These are phyloP conservation scores for Denticeps clupeoides DNA, from an alignment of 2,797 vertebrate genomes.

Conservation along the genomic window DNA sequence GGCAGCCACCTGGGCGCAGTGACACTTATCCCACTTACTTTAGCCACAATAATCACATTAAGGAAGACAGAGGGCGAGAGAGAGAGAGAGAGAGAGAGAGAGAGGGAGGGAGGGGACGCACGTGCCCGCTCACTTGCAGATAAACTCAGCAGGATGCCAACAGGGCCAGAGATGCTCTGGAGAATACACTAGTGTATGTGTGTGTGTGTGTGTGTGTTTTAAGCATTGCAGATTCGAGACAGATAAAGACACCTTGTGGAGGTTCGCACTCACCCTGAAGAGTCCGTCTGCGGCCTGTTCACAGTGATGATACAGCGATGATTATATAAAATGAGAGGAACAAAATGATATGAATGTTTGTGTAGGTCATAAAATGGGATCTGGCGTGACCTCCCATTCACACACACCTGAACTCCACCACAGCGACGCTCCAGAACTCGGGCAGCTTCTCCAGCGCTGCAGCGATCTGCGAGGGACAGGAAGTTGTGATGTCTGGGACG, in stretches of 20 bases:
- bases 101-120: background rate
- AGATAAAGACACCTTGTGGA: too few species aligned
- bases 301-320: too few species aligned
- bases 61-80: background rate
- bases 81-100: background rate
- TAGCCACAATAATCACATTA: background rate
- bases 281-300: conserved; percentile 63
- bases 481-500: too few species aligned
- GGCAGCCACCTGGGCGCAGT: background rate
- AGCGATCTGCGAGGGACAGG: conserved; percentile 63
- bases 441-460: conserved; percentile 68
- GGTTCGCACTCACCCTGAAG: conserved; percentile 56
- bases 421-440: conserved; percentile 71
- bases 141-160: too few species aligned
- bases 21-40: conserved; percentile 6
- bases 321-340: too few species aligned
- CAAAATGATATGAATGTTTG: too few species aligned
- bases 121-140: too few species aligned
- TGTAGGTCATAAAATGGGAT: too few species aligned
- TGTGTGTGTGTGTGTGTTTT: background rate
- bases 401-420: conserved; percentile 66
- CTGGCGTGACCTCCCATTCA: too few species aligned
- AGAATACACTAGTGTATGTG: background rate
- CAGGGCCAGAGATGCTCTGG: too few species aligned
- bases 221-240: too few species aligned